Evolutionary conservation across 1,140 invertebrate genomes (phyloP), one percentile per base, ranked within the genome.

Genomic region (Drosophila gunungcola): DNA sequence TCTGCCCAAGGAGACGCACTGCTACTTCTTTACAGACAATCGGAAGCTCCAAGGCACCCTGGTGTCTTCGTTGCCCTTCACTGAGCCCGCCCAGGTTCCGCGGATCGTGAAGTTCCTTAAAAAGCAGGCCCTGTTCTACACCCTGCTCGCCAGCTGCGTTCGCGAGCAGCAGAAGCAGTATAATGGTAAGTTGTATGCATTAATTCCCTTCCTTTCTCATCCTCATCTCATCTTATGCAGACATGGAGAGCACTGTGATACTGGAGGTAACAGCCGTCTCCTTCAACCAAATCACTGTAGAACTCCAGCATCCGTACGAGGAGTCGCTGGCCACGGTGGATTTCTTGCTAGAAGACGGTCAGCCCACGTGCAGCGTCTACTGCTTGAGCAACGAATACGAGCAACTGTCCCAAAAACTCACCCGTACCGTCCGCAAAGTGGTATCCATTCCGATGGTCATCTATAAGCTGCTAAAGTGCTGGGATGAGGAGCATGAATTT

Each of bases 321-420:
- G 97, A 98, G 91, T 96, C 96, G 63, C 96, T 99, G 94, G 96
- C 97, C 0, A 98, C 98, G 0, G 96, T 97, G 12, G 98, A 99
- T 89, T 93, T 99, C 60, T 96, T 98, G 91, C 92, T 99, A 29
- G 94, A 95, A 11, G 97, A 98, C 81, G 95, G 96, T 10, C 95
- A 94, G 69, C 92, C 96, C 0, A 95, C 95, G 88, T 94, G 95
- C 93, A 92, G 94, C 91, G 85, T 98, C 93, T 93, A 93, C 94
- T 90, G 94, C 76, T 92, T 94, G 51, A 95, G 92, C 82, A 74
- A 81, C 11, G 82, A 91, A 41, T 80, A 92, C 9, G 95, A 96
- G 39, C 93, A 94, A 52, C 93, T 95, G 0, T 95, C 97, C 29
- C 97, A 90, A 34, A 90, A 98, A 46, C 94, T 96, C 16, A 97